Evolutionary conservation across 2,113 vertebrate genomes (phyloP), one percentile per base, ranked within the genome.

Genomic region (Neotragus pygmaeus): DNA sequence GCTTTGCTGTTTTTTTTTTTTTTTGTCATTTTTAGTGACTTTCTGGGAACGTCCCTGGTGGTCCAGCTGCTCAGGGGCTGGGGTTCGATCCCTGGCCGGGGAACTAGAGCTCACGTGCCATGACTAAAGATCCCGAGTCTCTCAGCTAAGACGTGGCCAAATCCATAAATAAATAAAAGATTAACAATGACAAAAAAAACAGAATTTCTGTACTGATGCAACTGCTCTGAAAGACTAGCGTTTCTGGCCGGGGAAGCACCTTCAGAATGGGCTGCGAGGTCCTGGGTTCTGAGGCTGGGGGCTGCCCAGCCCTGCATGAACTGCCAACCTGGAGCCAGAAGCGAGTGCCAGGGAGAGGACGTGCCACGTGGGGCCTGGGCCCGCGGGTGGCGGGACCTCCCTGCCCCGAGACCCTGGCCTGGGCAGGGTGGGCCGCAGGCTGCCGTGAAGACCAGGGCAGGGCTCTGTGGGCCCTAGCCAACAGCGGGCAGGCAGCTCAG

Each of bases 1-100:
- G 86, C n/a, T 82, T 70, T 43, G 55, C 58, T 90, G 7, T 47
- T 83, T 47, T 30, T 80, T 73, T 82, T 92, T 47, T 64, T 81
- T 25, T 62, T 45, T 43, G 25, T 64, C 49, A 58, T 49, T 82
- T n/a, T 57, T 55, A 53, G 33, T 82, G 39, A 57, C 88, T 78
- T 87, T 85, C 77, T 16, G 25, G 23, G 11, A 25, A 27, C 12
- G 6, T 43, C 11, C 70, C 23, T 75, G 39, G 23, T 43, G 12
- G 21, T 27, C 23, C 23, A 43, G 70, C 12, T 13, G 23, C 39
- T 75, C 39, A 27, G 23, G 36, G 39, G 70, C 39, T 43, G 21
- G 39, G 70, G 70, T 75, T 75, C 6, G 12, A 75, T 27, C 39
- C 70, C 39, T 43, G 70, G 39, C 23, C 3, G 12, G 70, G 70